Conservation (phyloP, 2,113 vertebrate species). For the Dolichotis patagonum region DNA sequence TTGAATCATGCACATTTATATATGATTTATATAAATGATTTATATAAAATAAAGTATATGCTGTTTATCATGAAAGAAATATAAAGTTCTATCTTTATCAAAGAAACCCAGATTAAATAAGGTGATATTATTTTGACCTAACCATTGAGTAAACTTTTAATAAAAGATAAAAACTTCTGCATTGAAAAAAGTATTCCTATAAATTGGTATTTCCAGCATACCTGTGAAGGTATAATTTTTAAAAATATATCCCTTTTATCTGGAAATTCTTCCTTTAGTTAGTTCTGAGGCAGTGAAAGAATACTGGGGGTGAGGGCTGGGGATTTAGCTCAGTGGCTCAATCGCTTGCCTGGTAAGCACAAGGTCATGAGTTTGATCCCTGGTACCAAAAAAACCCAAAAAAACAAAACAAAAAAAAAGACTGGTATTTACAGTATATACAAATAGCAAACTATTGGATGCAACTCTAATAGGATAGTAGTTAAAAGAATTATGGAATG, state of each 20-base stretch:
- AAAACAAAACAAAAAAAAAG: too few species aligned
- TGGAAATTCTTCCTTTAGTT: background rate
- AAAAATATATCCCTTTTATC: background rate
- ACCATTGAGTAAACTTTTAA: background rate
- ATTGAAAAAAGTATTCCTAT: background rate
- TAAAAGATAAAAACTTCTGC: conserved; percentile 23
- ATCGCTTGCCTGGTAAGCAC: too few species aligned
- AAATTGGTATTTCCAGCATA: conserved; percentile 38
- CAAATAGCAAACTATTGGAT: conserved; percentile 18
- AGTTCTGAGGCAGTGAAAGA: conserved; percentile 10
- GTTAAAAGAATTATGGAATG: background rate
- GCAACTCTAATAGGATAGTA: background rate
- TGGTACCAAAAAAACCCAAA: too few species aligned
- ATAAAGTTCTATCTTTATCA: conserved; percentile 7
- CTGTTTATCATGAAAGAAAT: background rate
- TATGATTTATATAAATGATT: conserved; percentile 23
- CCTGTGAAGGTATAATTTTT: background rate
- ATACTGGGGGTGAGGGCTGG: background rate
- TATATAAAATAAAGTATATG: background rate
- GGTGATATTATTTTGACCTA: background rate
- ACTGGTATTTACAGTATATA: background rate
- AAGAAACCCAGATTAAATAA: conserved; percentile 28
- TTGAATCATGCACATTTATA: background rate
- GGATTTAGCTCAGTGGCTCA: too few species aligned
- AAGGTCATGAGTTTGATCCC: too few species aligned